Evolutionary conservation across 2,888 invertebrate genomes (phyloP), one percentile per base, ranked within the genome.

Genomic region (Drosophila meridiana): DNA sequence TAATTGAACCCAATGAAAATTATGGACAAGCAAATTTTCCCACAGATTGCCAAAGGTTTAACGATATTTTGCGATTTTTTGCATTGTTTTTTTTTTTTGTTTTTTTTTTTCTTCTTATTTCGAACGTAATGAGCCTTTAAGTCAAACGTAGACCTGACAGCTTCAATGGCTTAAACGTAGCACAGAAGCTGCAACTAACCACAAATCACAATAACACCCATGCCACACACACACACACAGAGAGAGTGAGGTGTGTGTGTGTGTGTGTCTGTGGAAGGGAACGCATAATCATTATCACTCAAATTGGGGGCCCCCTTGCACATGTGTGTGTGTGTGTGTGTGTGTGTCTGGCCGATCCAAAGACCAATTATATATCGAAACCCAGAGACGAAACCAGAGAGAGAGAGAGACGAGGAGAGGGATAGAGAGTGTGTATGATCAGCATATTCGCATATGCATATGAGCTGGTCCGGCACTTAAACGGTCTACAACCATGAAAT

Each of bases 101-200:
- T 32, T 34, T 60, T n/a, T 56, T 43, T 38, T 55, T 53, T 45
- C 28, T 42, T 58, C 43, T 71, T 28, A 52, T 52, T 71, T 43
- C 32, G 58, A 36, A 71, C 67, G 73, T 84, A 87, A 84, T 87
- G 84, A 87, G 84, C 84, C 87, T 84, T 87, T 83, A 83, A 84
- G 87, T 87, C 84, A 84, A 87, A 84, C 83, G 84, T 82, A 82
- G 80, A 79, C 72, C 87, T 84, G 83, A 83, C 85, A 83, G 83
- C 83, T 82, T 36, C 75, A 84, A 80, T 78, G 83, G 82, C 83
- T 82, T 84, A 81, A 84, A 85, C 87, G 85, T 87, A 85, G 82
- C 87, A 85, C 85, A 85, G 85, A 84, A 85, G 85, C 85, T 85
- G 87, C 87, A 84, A 81, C 87, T 87, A 87, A 87, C 87, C 85